Base-by-base conservation (phyloP, 2,797 vertebrate species). In the Zenarchopterus dispar region DNA sequence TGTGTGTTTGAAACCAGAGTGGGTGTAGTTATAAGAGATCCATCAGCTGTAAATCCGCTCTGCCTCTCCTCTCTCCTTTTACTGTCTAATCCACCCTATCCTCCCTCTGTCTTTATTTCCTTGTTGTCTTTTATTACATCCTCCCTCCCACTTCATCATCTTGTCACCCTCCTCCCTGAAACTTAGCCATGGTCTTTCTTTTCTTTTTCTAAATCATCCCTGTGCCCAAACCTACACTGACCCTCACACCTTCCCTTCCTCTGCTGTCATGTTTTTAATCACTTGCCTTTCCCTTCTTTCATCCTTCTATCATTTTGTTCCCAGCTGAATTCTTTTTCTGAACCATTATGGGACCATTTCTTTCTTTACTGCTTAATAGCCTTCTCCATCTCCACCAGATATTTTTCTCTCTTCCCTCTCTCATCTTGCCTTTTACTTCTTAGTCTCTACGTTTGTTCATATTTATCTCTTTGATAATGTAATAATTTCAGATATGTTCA, bases 1-100 rank as follows among this genome's bases (percentile, higher is more conserved):
- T 51, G 56, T 47, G 46, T 48, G 59, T 45, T 56, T 51, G 50
- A 59, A 21, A 55, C 42, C 67, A 42, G 66, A 63, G 62, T 70
- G 57, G 46, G 68, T 78, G 78, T 62, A 49, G 62, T 66, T 56
- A 66, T 62, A 76, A 2, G 0, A 78, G 62, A 84, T 86, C 77
- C 62, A 84, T 86, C 80, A 76, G 75, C 60, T 63, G 51, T 53
- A 70, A 85, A 88, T 70, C 74, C 72, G 55, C 69, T 42, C 13
- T 42, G 3, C 53, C 80, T 68, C 48, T 53, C 42, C n/a, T 18
- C 31, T 45, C 36, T 67, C 46, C 41, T 61, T 23, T 46, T 21
- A 17, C 62, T 33, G 51, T 63, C 51, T 67, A 52, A 73, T 81
- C 74, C 76, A 28, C 31, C 65, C 49, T 18, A 58, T 72, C 72